Evolutionary conservation across 2,888 invertebrate species (phyloP).

Genomic region (Sarcophaga subvicina): DNA sequence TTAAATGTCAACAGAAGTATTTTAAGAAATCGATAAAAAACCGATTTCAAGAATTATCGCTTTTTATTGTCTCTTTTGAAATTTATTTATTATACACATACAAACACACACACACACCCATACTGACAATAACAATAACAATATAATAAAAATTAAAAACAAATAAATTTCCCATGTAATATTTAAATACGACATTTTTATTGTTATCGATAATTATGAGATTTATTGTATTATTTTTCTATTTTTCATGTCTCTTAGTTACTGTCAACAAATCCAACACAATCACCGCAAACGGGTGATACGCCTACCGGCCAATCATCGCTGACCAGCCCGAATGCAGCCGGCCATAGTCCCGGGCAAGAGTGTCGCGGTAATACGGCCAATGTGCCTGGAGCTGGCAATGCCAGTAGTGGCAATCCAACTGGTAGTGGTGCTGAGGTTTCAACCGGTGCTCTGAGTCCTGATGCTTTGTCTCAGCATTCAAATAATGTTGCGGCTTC

Average conservation of each 20-base stretch:
- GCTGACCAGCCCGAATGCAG: constrained; percentile 75
- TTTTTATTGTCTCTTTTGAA: constrained; percentile 1
- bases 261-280: constrained; percentile 74
- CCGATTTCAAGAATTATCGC: constrained; percentile 24
- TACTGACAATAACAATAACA: background rate
- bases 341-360: constrained; percentile 76
- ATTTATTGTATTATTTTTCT: constrained; percentile 7
- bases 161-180: background rate
- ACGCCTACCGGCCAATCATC: constrained; percentile 72
- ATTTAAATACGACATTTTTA: background rate
- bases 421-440: constrained; percentile 85
- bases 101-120: too few species aligned
- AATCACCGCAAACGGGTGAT: constrained; percentile 74
- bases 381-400: constrained; percentile 82
- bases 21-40: constrained; percentile 14
- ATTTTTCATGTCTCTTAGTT: constrained; percentile 73
- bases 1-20: constrained; percentile 45
- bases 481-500: constrained; percentile 78
- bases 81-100: constrained; percentile 6
- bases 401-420: constrained; percentile 85
- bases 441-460: constrained; percentile 82
- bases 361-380: constrained; percentile 82
- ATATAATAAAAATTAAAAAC: background rate
- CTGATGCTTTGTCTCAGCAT: constrained; percentile 81
- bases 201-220: background rate